Base-by-base conservation (phyloP, 2,797 vertebrate species). In the Morelia viridis region DNA sequence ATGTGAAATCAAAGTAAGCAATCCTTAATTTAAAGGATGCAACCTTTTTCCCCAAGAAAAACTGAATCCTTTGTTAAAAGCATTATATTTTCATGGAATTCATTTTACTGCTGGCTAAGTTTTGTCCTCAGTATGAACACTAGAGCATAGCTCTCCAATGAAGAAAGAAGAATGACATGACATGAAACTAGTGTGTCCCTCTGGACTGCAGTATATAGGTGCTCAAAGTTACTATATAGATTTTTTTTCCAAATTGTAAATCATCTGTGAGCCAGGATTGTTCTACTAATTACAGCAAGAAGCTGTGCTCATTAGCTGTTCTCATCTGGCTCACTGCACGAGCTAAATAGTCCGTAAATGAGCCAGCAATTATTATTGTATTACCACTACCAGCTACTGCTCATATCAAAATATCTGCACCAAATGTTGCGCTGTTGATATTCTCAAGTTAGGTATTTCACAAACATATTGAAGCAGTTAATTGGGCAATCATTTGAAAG, bases 281-380 rank as follows among this genome's bases (percentile, higher is more conserved):
- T 98, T 98, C 97, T 95, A 97, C 98, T 98, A 98, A 98, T 98
- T 98, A 98, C 98, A 97, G 97, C 97, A 98, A 98, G 98, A 98
- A 98, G 98, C 98, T 98, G 98, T 98, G 98, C 98, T 98, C 98
- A 98, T 98, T 98, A 98, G 97, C 97, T 98, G 97, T 98, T 98
- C 98, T 98, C 98, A 98, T 98, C 98, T 98, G 98, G 98, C 98
- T 98, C 97, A 97, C 98, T 98, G 98, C 98, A 98, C 97, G 98
- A 98, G 98, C 98, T 98, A 98, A 98, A 98, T 98, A 98, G 98
- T 98, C 98, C 98, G 97, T 98, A 98, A 98, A 98, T 98, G 98
- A 98, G 98, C 98, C 97, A 97, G 98, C 97, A 98, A 98, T 98
- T 98, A 98, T 98, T 98, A 97, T 97, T 98, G 97, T 98, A 97